Base-by-base conservation (phyloP, 1,140 invertebrate genomes). In the Spodoptera litura region DNA sequence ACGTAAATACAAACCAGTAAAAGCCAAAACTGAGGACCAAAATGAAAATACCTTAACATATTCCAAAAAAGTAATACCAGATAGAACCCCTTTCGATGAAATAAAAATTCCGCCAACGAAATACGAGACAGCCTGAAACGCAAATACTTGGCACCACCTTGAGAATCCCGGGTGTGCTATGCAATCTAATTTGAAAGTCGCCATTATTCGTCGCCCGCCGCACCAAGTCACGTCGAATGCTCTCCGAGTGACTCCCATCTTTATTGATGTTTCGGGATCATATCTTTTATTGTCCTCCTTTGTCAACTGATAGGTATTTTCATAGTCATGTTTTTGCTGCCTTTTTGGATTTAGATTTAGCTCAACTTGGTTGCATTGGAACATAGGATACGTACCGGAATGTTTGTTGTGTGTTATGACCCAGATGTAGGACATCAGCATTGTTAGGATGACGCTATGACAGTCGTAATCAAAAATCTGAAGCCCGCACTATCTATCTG, bases 151-250 rank as follows among this genome's bases (percentile, higher is more conserved):
- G 56, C 71, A 73, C 55, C 56, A 59, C 56, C 78, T 70, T 56
- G 56, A 79, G 79, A 82, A 83, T 59, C 71, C 38, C 55, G 71
- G 77, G 81, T 80, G 74, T 81, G 83, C 83, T 83, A 85, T 84
- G 83, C 83, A 80, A 86, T 85, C 85, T 85, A 85, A 87, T 87
- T 85, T 85, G 78, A 80, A 74, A 83, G 80, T 68, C 78, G 75
- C 81, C 79, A 82, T 87, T 87, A 87, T 85, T 79, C 80, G 73
- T 81, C 44, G 72, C 61, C 49, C 58, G 71, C 78, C 75, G 74
- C 76, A 49, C 79, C 78, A 58, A 85, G 83, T 87, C 86, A 87
- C 84, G 86, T 86, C 79, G 84, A 81, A 83, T 86, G 66, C 81
- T 82, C 80, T 79, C 80, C 71, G 55, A 59, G 15, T 49, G 68